phyloP scores from a whole-genome alignment of 2,113 vertebrate genomes.

The Sardina pilchardus region DNA sequence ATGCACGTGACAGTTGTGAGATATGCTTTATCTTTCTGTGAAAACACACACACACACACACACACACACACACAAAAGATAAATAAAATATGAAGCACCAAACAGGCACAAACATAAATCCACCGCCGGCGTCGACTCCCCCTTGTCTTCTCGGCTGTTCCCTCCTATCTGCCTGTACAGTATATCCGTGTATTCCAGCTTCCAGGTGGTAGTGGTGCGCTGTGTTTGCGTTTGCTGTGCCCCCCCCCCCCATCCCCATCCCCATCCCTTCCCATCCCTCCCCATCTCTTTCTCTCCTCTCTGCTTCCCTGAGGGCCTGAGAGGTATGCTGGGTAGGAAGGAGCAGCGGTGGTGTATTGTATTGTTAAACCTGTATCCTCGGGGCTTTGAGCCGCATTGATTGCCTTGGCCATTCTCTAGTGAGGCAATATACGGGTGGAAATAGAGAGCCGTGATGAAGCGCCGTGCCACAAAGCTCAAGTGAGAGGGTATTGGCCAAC shows the following conservation, averaged over 20 bases:
- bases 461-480: conserved; percentile 20
- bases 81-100: not conserved
- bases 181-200: not conserved
- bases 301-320: not conserved
- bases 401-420: not conserved
- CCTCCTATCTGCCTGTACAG: not conserved
- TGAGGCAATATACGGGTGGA: conserved; percentile 3
- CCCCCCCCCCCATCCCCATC: too few relatives aligned
- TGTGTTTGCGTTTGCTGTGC: not conserved
- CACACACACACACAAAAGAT: not conserved
- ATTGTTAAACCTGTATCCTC: not conserved
- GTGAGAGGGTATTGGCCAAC: conserved; percentile 24
- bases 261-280: not conserved
- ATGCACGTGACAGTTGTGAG: not conserved
- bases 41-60: conserved; percentile 13
- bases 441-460: conserved; percentile 32
- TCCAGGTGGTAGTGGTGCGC: not conserved
- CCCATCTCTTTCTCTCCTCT: not conserved
- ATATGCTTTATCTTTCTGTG: not conserved
- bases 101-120: not conserved
- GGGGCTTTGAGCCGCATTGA: not conserved
- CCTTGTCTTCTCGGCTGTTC: not conserved
- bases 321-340: not conserved
- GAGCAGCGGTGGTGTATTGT: not conserved
- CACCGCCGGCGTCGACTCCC: not conserved